Base-by-base conservation (phyloP, 1,140 invertebrate species). In the Lepidurus packardi region DNA sequence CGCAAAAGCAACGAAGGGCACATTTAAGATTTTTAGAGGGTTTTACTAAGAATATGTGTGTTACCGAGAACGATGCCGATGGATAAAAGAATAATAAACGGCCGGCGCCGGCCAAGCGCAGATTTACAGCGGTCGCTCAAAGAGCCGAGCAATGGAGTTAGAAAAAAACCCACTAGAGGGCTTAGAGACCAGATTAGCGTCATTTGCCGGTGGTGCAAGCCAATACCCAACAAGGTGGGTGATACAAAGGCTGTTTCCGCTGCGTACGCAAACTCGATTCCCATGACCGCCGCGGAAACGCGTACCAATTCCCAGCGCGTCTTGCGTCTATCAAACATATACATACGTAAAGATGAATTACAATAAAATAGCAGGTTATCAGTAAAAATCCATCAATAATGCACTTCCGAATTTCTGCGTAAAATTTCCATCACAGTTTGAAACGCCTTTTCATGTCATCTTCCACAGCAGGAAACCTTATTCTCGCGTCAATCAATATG, bases 221-320 rank as follows among this genome's bases (percentile, higher is more conserved):
- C 96, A 78, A 98, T 94, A 86, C 96, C 94, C 0, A 98, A 88
- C 10, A 98, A 85, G 0, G 95, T 97, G 1, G 97, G 96, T 1
- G 94, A 98, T 0, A 98, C 96, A 85, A 98, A 98, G 0, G 96
- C 96, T 0, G 97, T 97, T 86, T 98, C 96, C 0, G 95, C 96
- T 0, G 97, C 94, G 83, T 98, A 98, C 0, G 95, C 97, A 85
- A 98, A 96, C 85, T 98, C 97, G 73, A 98, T 98, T 0, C 97
- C 96, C 92, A 96, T 97, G 0, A 98, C 96, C 0, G 95, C 95
- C 0, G 95, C 92, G 11, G 95, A 97, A 74, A 98, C 90, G 2
- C 94, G 87, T 45, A 97, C 89, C 65, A 98, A 84, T 83, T 98
- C 95, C 8, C 88, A 83, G 24, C 93, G 86, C 1, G 91, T 92